Conservation (phyloP, 30 jellyfish, hydroid and myxozoan genomes). For the Cassiopea andromeda region DNA sequence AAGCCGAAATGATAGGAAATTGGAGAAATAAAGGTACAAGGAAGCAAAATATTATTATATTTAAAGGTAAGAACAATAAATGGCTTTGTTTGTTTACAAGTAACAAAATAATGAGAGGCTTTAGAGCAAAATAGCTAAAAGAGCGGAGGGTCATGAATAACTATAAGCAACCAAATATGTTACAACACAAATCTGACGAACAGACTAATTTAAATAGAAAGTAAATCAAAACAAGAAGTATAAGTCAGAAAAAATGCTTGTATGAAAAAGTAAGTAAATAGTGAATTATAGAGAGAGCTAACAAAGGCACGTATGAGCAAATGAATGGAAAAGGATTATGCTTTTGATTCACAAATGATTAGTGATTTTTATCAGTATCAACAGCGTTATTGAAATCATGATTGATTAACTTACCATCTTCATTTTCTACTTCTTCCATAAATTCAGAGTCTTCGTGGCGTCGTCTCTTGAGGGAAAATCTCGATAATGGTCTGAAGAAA, state of each 20-base stretch:
- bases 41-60: neutral
- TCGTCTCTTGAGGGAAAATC: slow-evolving; percentile 33
- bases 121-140: too few relatives aligned
- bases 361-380: neutral
- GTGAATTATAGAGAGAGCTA: neutral
- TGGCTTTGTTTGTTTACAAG: neutral
- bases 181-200: too few relatives aligned
- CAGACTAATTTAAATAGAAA: too few relatives aligned
- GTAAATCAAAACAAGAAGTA: too few relatives aligned
- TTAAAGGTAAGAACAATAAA: neutral
- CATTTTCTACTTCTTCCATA: slow-evolving; percentile 26
- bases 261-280: neutral
- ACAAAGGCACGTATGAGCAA: neutral
- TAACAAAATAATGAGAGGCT: neutral
- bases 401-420: neutral
- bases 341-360: neutral
- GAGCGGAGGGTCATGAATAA: too few relatives aligned
- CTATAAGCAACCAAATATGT: too few relatives aligned
- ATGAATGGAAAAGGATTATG: neutral
- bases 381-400: neutral
- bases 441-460: neutral
- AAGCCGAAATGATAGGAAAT: neutral
- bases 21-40: neutral
- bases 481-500: slow-evolving; percentile 52
- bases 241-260: neutral